These are phyloP conservation scores for Protobothrops flavoviridis DNA, from an alignment of 2,113 vertebrate genomes.

Conservation along the genomic window DNA sequence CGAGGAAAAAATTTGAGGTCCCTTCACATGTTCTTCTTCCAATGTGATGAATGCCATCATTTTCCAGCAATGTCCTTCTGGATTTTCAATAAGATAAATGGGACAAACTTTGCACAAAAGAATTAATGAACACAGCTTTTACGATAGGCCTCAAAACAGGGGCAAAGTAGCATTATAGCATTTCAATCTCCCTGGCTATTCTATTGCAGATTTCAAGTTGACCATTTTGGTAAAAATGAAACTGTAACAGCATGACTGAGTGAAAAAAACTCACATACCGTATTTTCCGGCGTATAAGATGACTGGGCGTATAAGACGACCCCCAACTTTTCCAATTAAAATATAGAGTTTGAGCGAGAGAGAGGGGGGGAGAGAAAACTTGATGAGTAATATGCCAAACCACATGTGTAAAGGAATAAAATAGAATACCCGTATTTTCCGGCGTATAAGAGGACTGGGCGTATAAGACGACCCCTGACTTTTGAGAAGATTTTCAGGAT, in stretches of 20 bases:
- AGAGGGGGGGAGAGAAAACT: no score
- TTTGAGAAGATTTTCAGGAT: no score
- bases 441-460: no score
- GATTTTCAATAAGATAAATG: background rate
- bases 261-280: background rate
- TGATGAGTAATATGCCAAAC: no score
- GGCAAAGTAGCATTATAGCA: background rate
- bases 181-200: background rate
- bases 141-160: background rate
- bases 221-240: background rate
- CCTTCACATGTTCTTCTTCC: background rate
- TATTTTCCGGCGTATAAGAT: no score
- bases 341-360: no score
- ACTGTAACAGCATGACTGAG: background rate
- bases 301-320: no score
- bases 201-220: background rate
- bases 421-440: no score
- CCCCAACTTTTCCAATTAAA: no score
- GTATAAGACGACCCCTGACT: no score
- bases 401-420: no score
- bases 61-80: background rate
- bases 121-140: background rate
- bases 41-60: background rate
- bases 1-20: background rate
- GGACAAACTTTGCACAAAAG: background rate